Evolutionary conservation across 2,888 invertebrate species (phyloP).

Genomic region (Yponomeuta malinellus): DNA sequence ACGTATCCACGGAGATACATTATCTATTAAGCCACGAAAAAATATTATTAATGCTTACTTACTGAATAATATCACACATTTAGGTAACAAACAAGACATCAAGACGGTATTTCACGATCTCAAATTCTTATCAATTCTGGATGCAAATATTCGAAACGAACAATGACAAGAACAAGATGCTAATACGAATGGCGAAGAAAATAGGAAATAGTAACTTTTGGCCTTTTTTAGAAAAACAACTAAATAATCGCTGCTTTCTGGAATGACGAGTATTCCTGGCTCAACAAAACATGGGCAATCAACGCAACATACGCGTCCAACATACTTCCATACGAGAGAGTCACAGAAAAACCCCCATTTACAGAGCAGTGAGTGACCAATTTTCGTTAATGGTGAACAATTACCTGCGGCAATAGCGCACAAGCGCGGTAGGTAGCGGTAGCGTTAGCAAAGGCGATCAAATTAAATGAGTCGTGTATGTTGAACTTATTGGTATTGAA

Average conservation of each 20-base stretch:
- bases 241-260: background rate
- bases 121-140: too few relatives aligned
- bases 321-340: background rate
- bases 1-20: too few relatives aligned
- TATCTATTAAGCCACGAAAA: too few relatives aligned
- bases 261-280: background rate
- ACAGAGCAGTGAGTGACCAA: slow-evolving; percentile 10
- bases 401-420: background rate
- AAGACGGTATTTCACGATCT: too few relatives aligned
- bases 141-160: too few relatives aligned
- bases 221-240: background rate
- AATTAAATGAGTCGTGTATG: background rate
- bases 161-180: too few relatives aligned
- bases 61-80: too few relatives aligned
- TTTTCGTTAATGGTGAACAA: slow-evolving; percentile 9
- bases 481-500: too few relatives aligned
- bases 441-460: background rate
- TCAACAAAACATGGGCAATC: background rate
- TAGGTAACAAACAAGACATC: too few relatives aligned
- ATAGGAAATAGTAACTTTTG: background rate
- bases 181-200: too few relatives aligned
- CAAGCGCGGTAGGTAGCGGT: slow-evolving; percentile 8
- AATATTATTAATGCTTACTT: too few relatives aligned
- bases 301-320: background rate
- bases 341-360: slow-evolving; percentile 2